Conservation (phyloP, 2,888 invertebrate genomes). For the Kuschelorhynchus macadamiae region DNA sequence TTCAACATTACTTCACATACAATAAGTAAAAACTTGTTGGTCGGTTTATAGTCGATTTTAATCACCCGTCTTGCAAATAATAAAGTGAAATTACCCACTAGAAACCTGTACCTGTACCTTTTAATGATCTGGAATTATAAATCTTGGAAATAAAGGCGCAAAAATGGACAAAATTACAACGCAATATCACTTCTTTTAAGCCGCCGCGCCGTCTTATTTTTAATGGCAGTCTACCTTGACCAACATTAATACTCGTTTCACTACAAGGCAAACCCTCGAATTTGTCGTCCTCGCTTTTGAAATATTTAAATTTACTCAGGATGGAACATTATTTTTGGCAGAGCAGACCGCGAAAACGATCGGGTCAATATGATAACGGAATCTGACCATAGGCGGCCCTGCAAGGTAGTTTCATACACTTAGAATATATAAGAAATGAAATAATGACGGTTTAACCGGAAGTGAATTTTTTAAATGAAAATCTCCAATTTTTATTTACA, state of each 20-base stretch:
- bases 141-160: slow-evolving; percentile 33
- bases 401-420: too few relatives aligned
- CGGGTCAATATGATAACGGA: too few relatives aligned
- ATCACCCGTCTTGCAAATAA: slow-evolving; percentile 11
- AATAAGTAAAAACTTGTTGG: slow-evolving; percentile 18
- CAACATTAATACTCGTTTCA: slow-evolving; percentile 13
- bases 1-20: neutral
- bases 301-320: too few relatives aligned
- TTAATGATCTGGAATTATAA: slow-evolving; percentile 27
- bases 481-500: too few relatives aligned
- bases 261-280: slow-evolving; percentile 18
- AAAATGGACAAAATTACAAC: slow-evolving; percentile 28
- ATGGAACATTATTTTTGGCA: too few relatives aligned
- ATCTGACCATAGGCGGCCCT: too few relatives aligned
- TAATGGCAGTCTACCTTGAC: slow-evolving; percentile 23
- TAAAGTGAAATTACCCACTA: slow-evolving; percentile 13
- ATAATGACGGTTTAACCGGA: too few relatives aligned
- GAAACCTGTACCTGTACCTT: slow-evolving; percentile 17
- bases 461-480: too few relatives aligned
- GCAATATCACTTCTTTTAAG: slow-evolving; percentile 10
- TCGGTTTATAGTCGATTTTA: slow-evolving; percentile 16
- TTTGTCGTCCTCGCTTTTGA: slow-evolving; percentile 3
- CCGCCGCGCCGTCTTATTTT: slow-evolving; percentile 2
- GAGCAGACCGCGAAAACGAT: too few relatives aligned
- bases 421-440: too few relatives aligned